These are phyloP conservation scores for Tillus elongatus DNA, from an alignment of 2,888 invertebrate species.

Conservation along the genomic window DNA sequence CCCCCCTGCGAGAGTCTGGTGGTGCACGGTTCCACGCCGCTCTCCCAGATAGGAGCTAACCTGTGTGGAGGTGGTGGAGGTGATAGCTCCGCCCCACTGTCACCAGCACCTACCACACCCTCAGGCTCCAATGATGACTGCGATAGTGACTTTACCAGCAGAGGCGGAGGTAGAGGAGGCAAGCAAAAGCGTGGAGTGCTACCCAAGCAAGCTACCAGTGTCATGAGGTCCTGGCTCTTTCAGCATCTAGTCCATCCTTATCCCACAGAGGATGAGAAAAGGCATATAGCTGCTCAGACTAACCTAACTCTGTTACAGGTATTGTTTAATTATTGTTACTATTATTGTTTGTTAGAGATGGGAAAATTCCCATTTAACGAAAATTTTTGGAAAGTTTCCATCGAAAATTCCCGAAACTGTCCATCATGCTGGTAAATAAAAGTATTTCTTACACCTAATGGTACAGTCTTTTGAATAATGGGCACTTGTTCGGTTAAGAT, in stretches of 20 bases:
- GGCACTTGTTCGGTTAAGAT: no score
- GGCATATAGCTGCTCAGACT: slow-evolving; percentile 80
- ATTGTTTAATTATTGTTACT: no score
- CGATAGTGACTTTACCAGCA: slow-evolving; percentile 42
- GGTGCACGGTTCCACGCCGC: slow-evolving; percentile 77
- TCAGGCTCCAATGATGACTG: slow-evolving; percentile 52
- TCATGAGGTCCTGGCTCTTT: slow-evolving; percentile 94
- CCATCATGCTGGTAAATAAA: no score
- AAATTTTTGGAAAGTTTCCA: no score
- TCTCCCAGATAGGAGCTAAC: slow-evolving; percentile 76
- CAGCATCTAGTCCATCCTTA: slow-evolving; percentile 96
- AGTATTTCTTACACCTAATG: no score
- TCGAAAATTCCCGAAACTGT: no score
- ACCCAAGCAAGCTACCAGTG: slow-evolving; percentile 91
- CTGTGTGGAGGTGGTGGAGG: slow-evolving; percentile 51
- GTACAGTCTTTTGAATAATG: no score
- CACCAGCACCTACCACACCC: slow-evolving; percentile 53
- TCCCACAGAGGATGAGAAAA: slow-evolving; percentile 90
- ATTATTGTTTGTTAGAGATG: no score
- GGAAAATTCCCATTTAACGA: no score
- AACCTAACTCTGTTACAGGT: slow-evolving; percentile 77
- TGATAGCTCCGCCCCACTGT: slow-evolving; percentile 46
- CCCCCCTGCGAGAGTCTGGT: slow-evolving; percentile 43
- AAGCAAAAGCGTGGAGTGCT: slow-evolving; percentile 82
- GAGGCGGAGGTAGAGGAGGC: slow-evolving; percentile 41